phyloP scores from a whole-genome alignment of 2,888 invertebrate genomes.

The Trilocha varians region DNA sequence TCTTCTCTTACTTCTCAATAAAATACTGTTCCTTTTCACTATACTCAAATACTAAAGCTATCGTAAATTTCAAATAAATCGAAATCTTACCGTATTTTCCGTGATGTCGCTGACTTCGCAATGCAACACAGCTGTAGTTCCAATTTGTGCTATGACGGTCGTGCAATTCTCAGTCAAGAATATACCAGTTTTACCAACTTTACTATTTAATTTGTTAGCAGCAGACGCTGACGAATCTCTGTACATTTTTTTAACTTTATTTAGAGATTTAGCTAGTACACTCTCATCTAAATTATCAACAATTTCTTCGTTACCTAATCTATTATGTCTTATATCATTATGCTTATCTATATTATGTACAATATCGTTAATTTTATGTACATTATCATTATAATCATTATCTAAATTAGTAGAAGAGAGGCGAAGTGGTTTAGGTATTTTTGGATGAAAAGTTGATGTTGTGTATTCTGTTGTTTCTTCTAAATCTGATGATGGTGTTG shows the following conservation, averaged over 20 bases:
- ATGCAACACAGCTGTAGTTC: slow-evolving; percentile 75
- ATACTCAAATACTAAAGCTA: background rate
- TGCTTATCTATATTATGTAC: slow-evolving; percentile 36
- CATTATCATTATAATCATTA: slow-evolving; percentile 44
- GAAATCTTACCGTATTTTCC: slow-evolving; percentile 74
- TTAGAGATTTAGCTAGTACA: slow-evolving; percentile 43
- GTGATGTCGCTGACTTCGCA: slow-evolving; percentile 77
- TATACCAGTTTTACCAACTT: slow-evolving; percentile 53
- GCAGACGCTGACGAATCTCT: slow-evolving; percentile 57
- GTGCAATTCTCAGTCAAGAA: slow-evolving; percentile 76
- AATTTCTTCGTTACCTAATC: slow-evolving; percentile 44
- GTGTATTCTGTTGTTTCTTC: slow-evolving; percentile 36
- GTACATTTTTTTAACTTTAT: slow-evolving; percentile 68
- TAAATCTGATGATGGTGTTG: slow-evolving; percentile 38
- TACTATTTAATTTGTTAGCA: slow-evolving; percentile 59
- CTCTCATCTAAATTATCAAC: slow-evolving; percentile 43
- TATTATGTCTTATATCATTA: slow-evolving; percentile 40
- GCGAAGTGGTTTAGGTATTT: slow-evolving; percentile 54
- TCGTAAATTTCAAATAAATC: background rate
- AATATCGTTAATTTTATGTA: slow-evolving; percentile 50
- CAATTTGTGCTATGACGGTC: slow-evolving; percentile 76
- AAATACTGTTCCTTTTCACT: no score
- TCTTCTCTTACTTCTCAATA: no score
- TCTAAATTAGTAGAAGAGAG: slow-evolving; percentile 41
- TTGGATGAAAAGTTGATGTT: slow-evolving; percentile 37